These are phyloP conservation scores for Corapipo altera DNA, from an alignment of 2,113 vertebrate species.

Conservation along the genomic window DNA sequence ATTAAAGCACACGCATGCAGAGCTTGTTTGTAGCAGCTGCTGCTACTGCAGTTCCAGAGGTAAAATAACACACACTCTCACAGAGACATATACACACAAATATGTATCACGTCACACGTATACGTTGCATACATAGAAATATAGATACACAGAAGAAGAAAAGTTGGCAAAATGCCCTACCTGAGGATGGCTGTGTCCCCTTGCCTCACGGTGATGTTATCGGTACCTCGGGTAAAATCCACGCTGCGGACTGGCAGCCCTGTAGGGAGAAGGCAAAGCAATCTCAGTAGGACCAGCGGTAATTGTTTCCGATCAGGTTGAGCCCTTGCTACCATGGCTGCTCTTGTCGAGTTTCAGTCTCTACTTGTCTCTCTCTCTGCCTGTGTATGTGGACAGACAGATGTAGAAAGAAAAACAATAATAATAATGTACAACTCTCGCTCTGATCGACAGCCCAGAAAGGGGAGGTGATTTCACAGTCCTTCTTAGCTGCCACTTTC, in stretches of 20 bases:
- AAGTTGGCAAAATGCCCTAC: constrained; percentile 80
- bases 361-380: constrained; percentile 16
- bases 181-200: constrained; percentile 98
- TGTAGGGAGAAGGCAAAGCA: constrained; percentile 98
- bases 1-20: not conserved
- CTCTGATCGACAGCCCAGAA: constrained; percentile 56
- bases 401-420: constrained; percentile 12
- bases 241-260: constrained; percentile 98
- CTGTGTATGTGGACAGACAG: not conserved
- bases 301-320: constrained; percentile 90
- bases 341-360: constrained; percentile 56
- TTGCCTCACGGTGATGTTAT: constrained; percentile 99
- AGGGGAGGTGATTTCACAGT: constrained; percentile 60
- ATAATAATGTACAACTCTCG: constrained; percentile 71
- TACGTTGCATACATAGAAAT: not conserved
- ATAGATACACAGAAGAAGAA: not conserved
- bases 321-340: constrained; percentile 89
- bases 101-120: not conserved
- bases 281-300: constrained; percentile 94
- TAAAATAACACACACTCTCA: not conserved
- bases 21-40: not conserved
- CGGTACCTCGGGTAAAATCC: constrained; percentile 96
- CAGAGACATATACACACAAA: not conserved
- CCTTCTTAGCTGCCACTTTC: constrained; percentile 59
- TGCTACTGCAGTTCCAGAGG: not conserved